Evolutionary conservation across 2,888 invertebrate species (phyloP).

Genomic region (Dendrolimus pini): DNA sequence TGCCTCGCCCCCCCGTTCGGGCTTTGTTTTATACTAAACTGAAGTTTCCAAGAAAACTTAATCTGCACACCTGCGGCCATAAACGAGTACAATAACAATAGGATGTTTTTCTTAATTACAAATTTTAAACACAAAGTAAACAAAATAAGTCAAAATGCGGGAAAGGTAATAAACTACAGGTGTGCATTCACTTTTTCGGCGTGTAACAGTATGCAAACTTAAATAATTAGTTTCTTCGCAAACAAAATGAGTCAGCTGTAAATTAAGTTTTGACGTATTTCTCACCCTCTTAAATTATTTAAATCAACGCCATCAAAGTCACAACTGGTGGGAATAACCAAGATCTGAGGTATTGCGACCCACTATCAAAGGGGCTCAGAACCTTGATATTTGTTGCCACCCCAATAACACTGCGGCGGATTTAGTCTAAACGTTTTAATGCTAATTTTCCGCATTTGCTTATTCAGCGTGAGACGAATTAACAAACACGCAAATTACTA

Average conservation of each 20-base stretch:
- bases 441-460: conserved; percentile 3
- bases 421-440: conserved; percentile 1
- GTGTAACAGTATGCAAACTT: too few species aligned
- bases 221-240: background rate
- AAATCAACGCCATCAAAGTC: background rate
- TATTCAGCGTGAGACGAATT: conserved; percentile 5
- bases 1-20: too few species aligned
- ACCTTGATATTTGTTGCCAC: conserved; percentile 9
- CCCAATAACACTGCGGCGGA: conserved; percentile 6
- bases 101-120: too few species aligned
- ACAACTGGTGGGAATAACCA: conserved; percentile 1
- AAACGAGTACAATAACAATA: too few species aligned
- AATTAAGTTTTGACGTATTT: background rate
- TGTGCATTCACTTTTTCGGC: too few species aligned
- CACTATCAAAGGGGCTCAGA: conserved; percentile 8
- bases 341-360: conserved; percentile 6
- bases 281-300: background rate
- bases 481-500: background rate
- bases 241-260: background rate
- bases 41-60: too few species aligned
- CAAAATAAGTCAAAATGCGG: too few species aligned
- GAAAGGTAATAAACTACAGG: too few species aligned
- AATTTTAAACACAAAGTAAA: too few species aligned
- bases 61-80: too few species aligned
- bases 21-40: too few species aligned